Evolutionary conservation across 2,797 vertebrate species (phyloP), one percentile per base, ranked within the genome.

Genomic region (Hydrophis major): DNA sequence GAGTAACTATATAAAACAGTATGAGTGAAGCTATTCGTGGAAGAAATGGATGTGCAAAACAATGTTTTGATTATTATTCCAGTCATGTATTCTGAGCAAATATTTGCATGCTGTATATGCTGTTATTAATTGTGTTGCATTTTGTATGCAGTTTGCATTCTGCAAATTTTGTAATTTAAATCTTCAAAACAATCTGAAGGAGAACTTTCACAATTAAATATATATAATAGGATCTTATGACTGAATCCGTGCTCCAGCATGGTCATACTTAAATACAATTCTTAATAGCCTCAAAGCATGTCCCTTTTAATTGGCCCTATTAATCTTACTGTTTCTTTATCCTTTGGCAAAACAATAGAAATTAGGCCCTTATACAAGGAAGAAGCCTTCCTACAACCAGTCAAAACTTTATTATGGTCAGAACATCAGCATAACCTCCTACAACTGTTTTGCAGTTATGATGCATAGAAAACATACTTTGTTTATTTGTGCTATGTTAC

Each of bases 401-500:
- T 69, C 66, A 69, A 69, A 69, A 32, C n/a, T 69, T 69, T 32
- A 69, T 69, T 69, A 32, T 69, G 66, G n/a, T 69, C n/a, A 69
- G n/a, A 63, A 69, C 5, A 69, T n/a, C 14, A 69, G n/a, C n/a
- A 69, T 32, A 69, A 69, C 60, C 61, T 6, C 2, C 37, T 18
- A 74, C 90, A 14, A 91, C 59, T 2, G 10, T 11, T 78, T 78
- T 93, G 2, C 2, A 59, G 90, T 12, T 93, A 37, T 83, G 94
- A 92, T 59, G 93, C 59, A 28, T 18, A 59, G 25, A 91, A 32
- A 66, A 87, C 60, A 66, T 14, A 25, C 12, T n/a, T 42, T 69
- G 63, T 93, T 87, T 66, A 94, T 93, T 95, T 69, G 94, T 89
- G 86, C 83, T 10, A 88, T 1, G 37, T 32, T 95, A 63, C 92